Base-by-base conservation (phyloP, 2,797 vertebrate species). In the Glyptemys insculpta region DNA sequence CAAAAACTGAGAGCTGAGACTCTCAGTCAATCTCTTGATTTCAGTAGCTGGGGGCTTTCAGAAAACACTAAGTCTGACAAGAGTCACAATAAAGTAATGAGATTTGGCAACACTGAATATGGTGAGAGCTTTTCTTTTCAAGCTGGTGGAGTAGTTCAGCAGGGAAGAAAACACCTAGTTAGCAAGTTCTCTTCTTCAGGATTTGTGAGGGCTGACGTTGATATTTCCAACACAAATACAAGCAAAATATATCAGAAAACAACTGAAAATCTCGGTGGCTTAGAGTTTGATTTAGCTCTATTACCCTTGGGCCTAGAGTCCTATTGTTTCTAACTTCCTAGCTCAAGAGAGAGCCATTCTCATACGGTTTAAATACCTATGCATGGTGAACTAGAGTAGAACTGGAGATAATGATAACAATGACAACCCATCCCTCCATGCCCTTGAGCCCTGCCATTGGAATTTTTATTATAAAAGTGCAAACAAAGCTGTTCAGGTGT, bases 81-180 rank as follows among this genome's bases (percentile, higher is more conserved):
- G 16, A n/a, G 80, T 34, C 53, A 8, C 52, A n/a, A 78, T 78
- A 90, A 29, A 82, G 4, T 87, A 16, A 4, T 79, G 91, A 68
- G 49, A 57, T 19, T 79, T 19, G 2, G 47, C 47, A 50, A 34
- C 47, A 79, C 34, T 85, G 76, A 91, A 54, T 0, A 0, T 34
- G 81, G 54, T 44, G 31, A 84, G 54, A 34, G 53, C 15, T 81
- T 79, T n/a, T 87, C 76, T 83, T 27, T 52, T 6, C 3, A 0
- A 88, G 78, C 12, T 41, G 57, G 92, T 92, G 29, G 74, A 86
- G 78, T 37, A 52, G 34, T 90, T 37, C 37, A 47, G 10, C 79
- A 91, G 52, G 25, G 95, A 95, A 88, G 44, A 90, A 94, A 94
- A 34, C 8, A 79, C 14, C 31, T 56, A 34, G 2, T 34, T 62